Percentiles rank a stretch among this genome's conserved stretches.
phyloP scores from a whole-genome alignment of 2,113 vertebrate species.

The Isurus oxyrinchus region DNA sequence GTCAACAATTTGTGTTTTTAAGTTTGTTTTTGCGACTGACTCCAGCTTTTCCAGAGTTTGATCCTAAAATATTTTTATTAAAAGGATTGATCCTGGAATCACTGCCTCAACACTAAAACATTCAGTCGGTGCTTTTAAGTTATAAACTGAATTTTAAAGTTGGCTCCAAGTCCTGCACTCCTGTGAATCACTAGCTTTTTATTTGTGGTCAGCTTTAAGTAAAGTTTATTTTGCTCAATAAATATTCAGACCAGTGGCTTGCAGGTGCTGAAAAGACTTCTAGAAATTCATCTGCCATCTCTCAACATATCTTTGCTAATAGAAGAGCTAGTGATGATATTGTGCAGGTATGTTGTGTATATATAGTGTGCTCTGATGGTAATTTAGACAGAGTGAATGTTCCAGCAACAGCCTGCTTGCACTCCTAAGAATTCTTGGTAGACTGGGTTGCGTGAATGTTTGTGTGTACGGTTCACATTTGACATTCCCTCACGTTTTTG shows the following conservation, averaged over 20 bases:
- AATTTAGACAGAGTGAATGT: constrained; percentile 25
- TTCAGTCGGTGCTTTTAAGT: constrained; percentile 33
- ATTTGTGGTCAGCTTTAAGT: constrained; percentile 28
- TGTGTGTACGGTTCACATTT: not conserved
- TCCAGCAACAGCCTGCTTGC: constrained; percentile 21
- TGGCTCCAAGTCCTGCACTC: constrained; percentile 8
- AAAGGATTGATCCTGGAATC: constrained; percentile 37
- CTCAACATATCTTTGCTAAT: constrained; percentile 8
- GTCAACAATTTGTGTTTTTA: constrained; percentile 25
- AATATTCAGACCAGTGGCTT: constrained; percentile 4
- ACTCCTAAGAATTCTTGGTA: not conserved
- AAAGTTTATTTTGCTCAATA: constrained; percentile 16
- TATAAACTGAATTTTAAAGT: constrained; percentile 34
- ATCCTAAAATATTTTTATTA: not conserved
- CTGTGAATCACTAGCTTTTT: constrained; percentile 20
- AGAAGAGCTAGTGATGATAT: not conserved
- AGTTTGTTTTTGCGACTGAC: constrained; percentile 41
- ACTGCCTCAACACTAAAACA: constrained; percentile 41
- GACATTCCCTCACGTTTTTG: not conserved
- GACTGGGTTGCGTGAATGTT: constrained; percentile 17
- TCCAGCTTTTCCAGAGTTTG: constrained; percentile 42
- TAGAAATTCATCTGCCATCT: constrained; percentile 23
- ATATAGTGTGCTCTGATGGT: not conserved
- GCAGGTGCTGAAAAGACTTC: constrained; percentile 4
- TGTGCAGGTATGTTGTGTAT: constrained; percentile 8